Conservation (phyloP, 2,888 invertebrate species). For the Zaprionus lineosus region DNA sequence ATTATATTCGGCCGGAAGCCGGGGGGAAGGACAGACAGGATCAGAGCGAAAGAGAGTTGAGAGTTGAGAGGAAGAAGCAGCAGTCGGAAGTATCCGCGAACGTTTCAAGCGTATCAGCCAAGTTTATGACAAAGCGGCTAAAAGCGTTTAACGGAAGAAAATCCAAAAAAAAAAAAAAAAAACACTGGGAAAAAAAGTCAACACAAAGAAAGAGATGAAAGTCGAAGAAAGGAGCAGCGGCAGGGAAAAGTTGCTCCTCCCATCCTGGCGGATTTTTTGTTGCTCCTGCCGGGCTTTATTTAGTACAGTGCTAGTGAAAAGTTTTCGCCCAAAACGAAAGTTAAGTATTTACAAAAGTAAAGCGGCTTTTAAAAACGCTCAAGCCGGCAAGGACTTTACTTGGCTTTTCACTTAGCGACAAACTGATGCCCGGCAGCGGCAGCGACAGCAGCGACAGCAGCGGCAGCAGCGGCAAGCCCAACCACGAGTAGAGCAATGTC, state of each 20-base stretch:
- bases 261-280: no score
- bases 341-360: constrained; percentile 60
- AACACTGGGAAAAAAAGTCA: neutral
- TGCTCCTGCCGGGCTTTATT: constrained; percentile 11
- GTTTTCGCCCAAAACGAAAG: constrained; percentile 54
- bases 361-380: constrained; percentile 73
- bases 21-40: neutral
- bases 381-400: constrained; percentile 56
- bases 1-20: constrained; percentile 19
- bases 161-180: constrained; percentile 6
- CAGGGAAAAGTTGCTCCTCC: no score
- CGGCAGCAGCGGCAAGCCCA: constrained; percentile 5
- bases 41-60: neutral
- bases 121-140: constrained; percentile 61
- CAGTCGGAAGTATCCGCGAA: constrained; percentile 18
- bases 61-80: neutral
- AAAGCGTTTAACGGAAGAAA: constrained; percentile 54
- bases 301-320: constrained; percentile 45
- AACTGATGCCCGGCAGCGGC: constrained; percentile 31
- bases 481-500: no score
- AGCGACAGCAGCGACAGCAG: constrained; percentile 6
- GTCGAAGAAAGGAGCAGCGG: no score
- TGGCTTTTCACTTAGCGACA: constrained; percentile 66
- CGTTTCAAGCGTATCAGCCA: constrained; percentile 40
- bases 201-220: constrained; percentile 26